These are phyloP conservation scores for Drosophila mimica DNA, from an alignment of 2,888 invertebrate species.

Conservation along the genomic window DNA sequence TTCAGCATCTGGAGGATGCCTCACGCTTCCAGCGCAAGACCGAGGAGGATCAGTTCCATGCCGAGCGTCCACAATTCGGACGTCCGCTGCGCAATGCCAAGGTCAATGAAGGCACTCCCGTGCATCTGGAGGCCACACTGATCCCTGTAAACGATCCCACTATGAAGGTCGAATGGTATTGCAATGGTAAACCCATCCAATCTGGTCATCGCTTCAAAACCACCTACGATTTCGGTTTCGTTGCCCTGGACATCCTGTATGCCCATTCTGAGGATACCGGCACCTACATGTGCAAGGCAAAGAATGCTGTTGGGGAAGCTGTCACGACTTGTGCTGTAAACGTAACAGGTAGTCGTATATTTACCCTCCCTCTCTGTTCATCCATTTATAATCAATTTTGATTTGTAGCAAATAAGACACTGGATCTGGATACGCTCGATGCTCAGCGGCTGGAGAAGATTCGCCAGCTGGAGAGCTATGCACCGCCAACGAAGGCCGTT, in stretches of 20 bases:
- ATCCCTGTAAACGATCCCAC: conserved; percentile 99
- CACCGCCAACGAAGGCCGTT: conserved; percentile 90
- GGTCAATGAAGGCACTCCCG: conserved; percentile 93
- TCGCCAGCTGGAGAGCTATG: conserved; percentile 92
- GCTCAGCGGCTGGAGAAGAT: conserved; percentile 96
- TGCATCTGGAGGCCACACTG: conserved; percentile 96
- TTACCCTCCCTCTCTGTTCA: no score
- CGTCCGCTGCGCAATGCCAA: conserved; percentile 94
- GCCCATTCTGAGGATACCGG: conserved; percentile 99
- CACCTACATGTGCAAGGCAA: conserved; percentile 97
- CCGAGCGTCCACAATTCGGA: conserved; percentile 95
- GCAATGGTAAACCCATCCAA: conserved; percentile 96
- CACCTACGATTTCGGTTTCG: conserved; percentile 98
- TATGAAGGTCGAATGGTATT: conserved; percentile 99
- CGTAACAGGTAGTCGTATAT: conserved; percentile 89
- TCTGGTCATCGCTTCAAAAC: conserved; percentile 98
- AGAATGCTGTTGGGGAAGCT: conserved; percentile 97
- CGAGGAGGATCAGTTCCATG: conserved; percentile 90
- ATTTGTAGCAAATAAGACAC: conserved; percentile 91
- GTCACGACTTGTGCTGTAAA: conserved; percentile 95
- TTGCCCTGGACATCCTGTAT: conserved; percentile 97
- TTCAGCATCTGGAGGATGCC: conserved; percentile 95
- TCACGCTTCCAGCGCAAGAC: conserved; percentile 90
- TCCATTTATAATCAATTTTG: not conserved
- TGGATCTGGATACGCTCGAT: conserved; percentile 95